Conservation (phyloP, 2,113 vertebrate genomes). For the Malaclemys terrapin region DNA sequence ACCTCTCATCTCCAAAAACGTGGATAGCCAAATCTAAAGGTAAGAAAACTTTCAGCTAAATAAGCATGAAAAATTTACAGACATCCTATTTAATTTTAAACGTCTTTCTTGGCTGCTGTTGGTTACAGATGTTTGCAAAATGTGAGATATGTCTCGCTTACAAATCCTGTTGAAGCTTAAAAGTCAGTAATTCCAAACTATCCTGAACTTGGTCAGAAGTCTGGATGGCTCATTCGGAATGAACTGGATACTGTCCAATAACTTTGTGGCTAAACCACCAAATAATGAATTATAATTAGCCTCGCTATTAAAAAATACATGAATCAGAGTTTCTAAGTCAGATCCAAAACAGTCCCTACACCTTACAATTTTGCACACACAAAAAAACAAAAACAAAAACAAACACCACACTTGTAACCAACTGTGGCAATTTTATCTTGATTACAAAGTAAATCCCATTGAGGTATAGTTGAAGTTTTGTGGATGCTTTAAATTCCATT, state of each 20-base stretch:
- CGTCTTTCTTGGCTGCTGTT: background rate
- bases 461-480: background rate
- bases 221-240: background rate
- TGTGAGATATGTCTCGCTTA: background rate
- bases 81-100: background rate
- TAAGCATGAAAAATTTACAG: background rate
- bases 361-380: no score
- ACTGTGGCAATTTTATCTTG: background rate
- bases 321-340: background rate
- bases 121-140: background rate
- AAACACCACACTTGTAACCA: background rate
- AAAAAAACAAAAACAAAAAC: no score
- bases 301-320: background rate
- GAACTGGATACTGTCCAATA: background rate
- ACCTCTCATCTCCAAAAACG: background rate
- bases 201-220: background rate
- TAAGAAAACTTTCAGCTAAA: background rate
- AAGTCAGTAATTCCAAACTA: background rate
- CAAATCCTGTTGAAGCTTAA: background rate
- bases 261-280: background rate
- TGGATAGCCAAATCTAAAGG: fast-evolving
- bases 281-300: background rate
- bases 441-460: background rate
- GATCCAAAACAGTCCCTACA: background rate
- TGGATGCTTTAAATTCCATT: background rate